phyloP scores from a whole-genome alignment of 2,113 vertebrate species.

The Anthoscopus minutus region DNA sequence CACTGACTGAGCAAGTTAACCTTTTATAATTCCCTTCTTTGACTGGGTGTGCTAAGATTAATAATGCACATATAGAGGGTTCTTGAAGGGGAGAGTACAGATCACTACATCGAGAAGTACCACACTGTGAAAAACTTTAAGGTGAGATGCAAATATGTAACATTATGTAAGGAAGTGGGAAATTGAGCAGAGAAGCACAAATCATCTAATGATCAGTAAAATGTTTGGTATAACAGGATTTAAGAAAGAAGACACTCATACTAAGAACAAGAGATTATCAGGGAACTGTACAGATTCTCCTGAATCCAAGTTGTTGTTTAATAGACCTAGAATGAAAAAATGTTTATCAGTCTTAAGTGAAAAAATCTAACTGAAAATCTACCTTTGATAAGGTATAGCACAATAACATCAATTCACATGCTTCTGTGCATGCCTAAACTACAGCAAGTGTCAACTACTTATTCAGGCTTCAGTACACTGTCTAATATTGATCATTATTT shows the following conservation, averaged over 20 bases:
- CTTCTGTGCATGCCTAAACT: background rate
- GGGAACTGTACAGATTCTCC: background rate
- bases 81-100: background rate
- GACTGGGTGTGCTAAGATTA: background rate
- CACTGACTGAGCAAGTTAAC: background rate
- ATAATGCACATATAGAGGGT: background rate
- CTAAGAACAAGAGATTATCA: background rate
- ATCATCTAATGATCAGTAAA: background rate
- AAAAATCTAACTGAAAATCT: background rate
- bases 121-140: background rate
- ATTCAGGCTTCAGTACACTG: background rate
- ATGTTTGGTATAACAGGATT: background rate
- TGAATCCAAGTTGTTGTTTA: background rate
- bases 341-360: background rate
- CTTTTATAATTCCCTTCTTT: background rate
- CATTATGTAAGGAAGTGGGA: background rate
- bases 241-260: background rate
- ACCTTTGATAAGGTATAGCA: background rate
- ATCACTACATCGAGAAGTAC: background rate
- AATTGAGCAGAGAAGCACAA: background rate
- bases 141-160: background rate
- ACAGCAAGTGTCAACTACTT: background rate
- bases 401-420: background rate
- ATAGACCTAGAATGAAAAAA: background rate
- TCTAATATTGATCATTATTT: background rate